Conservation (phyloP, 92 coral and sea anemone species). For the Diadumene lineata region DNA sequence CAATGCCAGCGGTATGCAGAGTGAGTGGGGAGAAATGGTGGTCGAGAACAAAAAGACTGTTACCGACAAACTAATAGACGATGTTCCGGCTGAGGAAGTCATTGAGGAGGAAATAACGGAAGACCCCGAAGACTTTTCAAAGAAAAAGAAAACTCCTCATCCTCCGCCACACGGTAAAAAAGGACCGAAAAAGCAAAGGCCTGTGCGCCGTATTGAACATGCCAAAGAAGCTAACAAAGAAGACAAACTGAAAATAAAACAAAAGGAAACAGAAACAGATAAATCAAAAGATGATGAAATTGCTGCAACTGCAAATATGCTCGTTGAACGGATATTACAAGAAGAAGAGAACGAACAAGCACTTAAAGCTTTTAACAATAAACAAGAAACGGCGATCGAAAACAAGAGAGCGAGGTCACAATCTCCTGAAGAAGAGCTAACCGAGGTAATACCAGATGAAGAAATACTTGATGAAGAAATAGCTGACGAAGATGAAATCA, state of each 20-base stretch:
- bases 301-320: not conserved
- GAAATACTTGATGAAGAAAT: not conserved
- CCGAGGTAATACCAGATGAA: slow-evolving; percentile 1
- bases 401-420: not conserved
- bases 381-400: not conserved
- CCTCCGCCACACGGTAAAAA: not conserved
- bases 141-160: not conserved
- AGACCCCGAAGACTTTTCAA: not conserved
- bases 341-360: not conserved
- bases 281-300: not conserved
- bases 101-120: slow-evolving; percentile 45
- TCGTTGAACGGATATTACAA: not conserved
- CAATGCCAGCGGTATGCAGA: slow-evolving; percentile 61
- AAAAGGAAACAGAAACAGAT: not conserved
- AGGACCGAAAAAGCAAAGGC: not conserved
- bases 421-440: not conserved
- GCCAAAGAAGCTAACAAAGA: slow-evolving; percentile 7
- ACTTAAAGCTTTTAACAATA: not conserved
- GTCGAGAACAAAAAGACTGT: slow-evolving; percentile 26
- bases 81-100: slow-evolving; percentile 53
- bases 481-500: slow-evolving; percentile 5
- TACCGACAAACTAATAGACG: slow-evolving; percentile 37
- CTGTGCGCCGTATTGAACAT: slow-evolving; percentile 20
- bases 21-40: slow-evolving; percentile 56
- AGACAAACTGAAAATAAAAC: slow-evolving; percentile 6